Conservation (phyloP, 2,113 vertebrate species). For the Elanus axillaris region DNA sequence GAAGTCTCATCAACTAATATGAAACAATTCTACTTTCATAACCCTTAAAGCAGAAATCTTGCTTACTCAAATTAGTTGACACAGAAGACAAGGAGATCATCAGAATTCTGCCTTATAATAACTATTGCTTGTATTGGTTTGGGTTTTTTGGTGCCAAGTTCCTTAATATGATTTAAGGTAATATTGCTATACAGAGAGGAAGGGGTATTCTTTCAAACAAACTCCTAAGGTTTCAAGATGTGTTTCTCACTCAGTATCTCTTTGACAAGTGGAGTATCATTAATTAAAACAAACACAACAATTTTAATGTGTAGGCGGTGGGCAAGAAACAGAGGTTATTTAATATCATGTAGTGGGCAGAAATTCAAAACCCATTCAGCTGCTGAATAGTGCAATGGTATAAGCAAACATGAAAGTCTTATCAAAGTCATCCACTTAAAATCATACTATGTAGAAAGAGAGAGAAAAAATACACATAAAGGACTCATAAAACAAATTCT, state of each 20-base stretch:
- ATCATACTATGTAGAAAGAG: not conserved
- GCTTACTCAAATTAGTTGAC: not conserved
- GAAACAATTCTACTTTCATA: not conserved
- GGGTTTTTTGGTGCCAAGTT: not conserved
- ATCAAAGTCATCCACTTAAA: slow-evolving; percentile 52
- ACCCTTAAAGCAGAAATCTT: not conserved
- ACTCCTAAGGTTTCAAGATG: not conserved
- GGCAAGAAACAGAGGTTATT: slow-evolving; percentile 70
- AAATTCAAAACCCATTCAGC: slow-evolving; percentile 67
- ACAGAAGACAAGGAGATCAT: not conserved
- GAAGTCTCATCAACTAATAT: not conserved
- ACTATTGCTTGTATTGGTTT: not conserved
- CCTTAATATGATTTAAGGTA: not conserved
- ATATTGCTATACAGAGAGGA: not conserved
- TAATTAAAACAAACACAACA: slow-evolving; percentile 38
- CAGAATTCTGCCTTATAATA: not conserved
- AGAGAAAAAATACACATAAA: not conserved
- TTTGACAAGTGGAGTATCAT: slow-evolving; percentile 60
- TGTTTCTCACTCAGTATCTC: slow-evolving; percentile 14
- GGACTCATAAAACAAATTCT: not conserved
- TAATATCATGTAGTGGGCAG: slow-evolving; percentile 65
- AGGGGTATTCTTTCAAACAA: slow-evolving; percentile 7
- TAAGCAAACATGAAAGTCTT: slow-evolving; percentile 60
- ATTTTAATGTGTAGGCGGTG: slow-evolving; percentile 57
- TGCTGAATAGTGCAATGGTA: slow-evolving; percentile 40